Evolutionary conservation across 2,888 invertebrate species (phyloP).

Genomic region (Lymantria dispar): DNA sequence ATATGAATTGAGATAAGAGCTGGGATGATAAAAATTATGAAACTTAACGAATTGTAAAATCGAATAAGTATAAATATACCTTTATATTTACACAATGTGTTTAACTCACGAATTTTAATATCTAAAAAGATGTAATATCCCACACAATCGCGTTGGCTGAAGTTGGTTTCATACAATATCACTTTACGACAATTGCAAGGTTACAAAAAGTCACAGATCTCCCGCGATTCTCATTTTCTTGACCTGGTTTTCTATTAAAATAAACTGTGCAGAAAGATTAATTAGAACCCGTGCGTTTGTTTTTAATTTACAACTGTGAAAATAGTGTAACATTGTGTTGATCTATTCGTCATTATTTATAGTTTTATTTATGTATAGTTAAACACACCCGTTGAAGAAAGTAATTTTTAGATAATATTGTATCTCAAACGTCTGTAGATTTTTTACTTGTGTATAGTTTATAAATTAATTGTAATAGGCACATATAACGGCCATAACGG

Average conservation of each 20-base stretch:
- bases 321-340: conserved; percentile 23
- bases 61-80: not conserved
- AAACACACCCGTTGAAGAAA: no score
- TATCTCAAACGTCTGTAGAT: no score
- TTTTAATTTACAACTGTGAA: conserved; percentile 48
- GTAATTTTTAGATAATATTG: no score
- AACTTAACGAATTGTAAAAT: no score
- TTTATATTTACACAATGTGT: not conserved
- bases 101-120: not conserved
- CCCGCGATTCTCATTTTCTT: conserved; percentile 71
- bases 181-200: conserved; percentile 43
- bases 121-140: not conserved
- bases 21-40: no score
- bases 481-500: no score
- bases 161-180: conserved; percentile 22
- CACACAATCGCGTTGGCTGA: conserved; percentile 2
- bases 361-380: no score
- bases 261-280: conserved; percentile 66
- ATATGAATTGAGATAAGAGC: no score
- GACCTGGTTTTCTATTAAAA: conserved; percentile 70
- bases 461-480: no score
- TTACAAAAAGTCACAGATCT: conserved; percentile 35
- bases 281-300: conserved; percentile 45
- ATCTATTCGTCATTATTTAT: not conserved
- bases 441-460: no score